Conservation (phyloP, 2,888 invertebrate species). For the Galerucella pusilla region DNA sequence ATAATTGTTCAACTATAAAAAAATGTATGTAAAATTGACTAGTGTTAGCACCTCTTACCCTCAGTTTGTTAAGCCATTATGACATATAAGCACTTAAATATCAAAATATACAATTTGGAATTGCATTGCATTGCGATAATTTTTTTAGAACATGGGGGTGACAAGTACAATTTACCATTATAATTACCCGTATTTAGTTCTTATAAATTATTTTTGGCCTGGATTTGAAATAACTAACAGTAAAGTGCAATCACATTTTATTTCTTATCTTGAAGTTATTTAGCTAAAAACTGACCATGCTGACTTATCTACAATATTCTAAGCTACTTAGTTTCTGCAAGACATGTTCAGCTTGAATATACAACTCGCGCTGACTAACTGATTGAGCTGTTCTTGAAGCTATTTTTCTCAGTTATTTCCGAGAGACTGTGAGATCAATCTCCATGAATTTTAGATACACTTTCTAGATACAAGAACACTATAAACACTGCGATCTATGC, state of each 20-base stretch:
- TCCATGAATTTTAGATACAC: constrained; percentile 34
- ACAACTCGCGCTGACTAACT: neutral
- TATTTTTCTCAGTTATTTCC: neutral
- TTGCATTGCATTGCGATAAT: constrained; percentile 31
- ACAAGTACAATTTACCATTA: constrained; percentile 22
- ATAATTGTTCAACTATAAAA: constrained; percentile 50
- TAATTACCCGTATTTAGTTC: constrained; percentile 41
- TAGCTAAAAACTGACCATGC: constrained; percentile 27
- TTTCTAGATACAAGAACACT: constrained; percentile 38
- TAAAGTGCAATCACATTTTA: constrained; percentile 39
- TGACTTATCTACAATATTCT: neutral
- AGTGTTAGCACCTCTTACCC: constrained; percentile 42
- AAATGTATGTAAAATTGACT: constrained; percentile 41
- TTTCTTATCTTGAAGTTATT: constrained; percentile 38
- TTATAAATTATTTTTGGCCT: constrained; percentile 40
- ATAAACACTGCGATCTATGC: constrained; percentile 39
- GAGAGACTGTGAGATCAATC: constrained; percentile 24
- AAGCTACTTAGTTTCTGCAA: neutral
- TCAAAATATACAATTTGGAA: constrained; percentile 35
- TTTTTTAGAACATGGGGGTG: constrained; percentile 30
- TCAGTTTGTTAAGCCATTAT: constrained; percentile 57
- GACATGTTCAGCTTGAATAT: neutral
- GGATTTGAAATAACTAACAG: constrained; percentile 42
- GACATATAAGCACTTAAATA: constrained; percentile 59
- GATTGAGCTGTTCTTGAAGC: neutral